Base-by-base conservation (phyloP, 2,888 invertebrate genomes). In the Seira sanloemensis region DNA sequence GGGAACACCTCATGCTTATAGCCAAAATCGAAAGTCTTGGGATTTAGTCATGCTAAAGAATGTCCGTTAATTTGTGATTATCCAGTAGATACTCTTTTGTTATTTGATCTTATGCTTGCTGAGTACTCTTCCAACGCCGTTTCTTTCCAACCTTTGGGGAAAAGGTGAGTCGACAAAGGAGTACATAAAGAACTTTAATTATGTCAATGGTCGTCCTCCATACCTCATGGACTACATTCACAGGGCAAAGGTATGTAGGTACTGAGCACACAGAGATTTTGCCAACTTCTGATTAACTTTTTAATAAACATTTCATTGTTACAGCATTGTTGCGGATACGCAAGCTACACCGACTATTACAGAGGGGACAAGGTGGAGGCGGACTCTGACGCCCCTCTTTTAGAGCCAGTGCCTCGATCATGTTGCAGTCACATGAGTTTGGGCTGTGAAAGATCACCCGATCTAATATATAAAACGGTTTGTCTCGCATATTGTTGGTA, bases 161-260 rank as follows among this genome's bases (percentile, higher is more conserved):
- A n/a, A 27, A 12, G 67, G 54, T 5, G 72, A 72, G 24, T 0
- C 0, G 18, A 79, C 73, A 0, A 79, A 46, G 27, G 7, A 18
- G 5, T 79, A 66, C 54, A 7, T 79, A 1, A 65, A 66, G 0
- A 23, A 66, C 1, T 79, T 73, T 73, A 73, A 24, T 67, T 16
- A 73, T 9, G 54, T 9, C 1, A 21, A 79, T 50, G 73, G 79
- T 9, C 72, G 79, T 1, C 66, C 50, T 0, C 79, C 79, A 0
- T 73, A 26, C 54, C 62, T 79, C 0, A 73, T 79, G 79, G 73
- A 79, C 19, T 73, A 73, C 23, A 73, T 79, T 24, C 79, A 79
- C 5, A 50, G 5, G 18, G 4, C 25, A 0, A 65, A 67, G 23
- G 79, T 73, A 73, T 58, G 0, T n/a, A n/a, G n/a, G n/a, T n/a